Conservation (phyloP, 2,888 invertebrate genomes). For the Boloria selene region DNA sequence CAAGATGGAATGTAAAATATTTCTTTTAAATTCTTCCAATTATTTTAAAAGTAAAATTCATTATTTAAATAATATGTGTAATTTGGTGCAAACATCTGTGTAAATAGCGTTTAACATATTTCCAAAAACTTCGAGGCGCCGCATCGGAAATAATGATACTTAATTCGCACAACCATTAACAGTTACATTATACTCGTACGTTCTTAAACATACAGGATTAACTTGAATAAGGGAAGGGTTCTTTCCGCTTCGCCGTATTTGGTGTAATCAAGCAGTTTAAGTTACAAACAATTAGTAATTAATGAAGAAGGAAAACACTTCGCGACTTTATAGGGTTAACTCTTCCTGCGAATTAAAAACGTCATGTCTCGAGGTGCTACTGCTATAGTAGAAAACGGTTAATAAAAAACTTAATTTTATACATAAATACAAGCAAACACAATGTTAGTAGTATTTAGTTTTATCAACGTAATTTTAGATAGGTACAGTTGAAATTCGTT, state of each 20-base stretch:
- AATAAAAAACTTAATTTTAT: no score
- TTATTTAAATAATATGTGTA: no score
- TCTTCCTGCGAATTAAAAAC: slow-evolving; percentile 14
- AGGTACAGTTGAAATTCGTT: no score
- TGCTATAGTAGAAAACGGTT: background rate
- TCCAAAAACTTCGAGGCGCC: background rate
- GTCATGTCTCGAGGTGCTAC: slow-evolving; percentile 18
- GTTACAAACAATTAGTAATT: slow-evolving; percentile 24
- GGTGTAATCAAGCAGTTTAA: slow-evolving; percentile 21
- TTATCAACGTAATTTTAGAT: no score
- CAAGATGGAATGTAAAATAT: no score
- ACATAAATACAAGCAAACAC: no score
- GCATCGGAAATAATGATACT: background rate
- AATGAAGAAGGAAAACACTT: slow-evolving; percentile 8
- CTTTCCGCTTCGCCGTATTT: slow-evolving; percentile 17
- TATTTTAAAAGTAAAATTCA: no score
- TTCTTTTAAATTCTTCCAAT: no score
- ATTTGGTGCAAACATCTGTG: slow-evolving; percentile 1
- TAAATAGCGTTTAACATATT: slow-evolving; percentile 7
- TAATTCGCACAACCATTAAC: background rate
- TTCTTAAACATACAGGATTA: slow-evolving; percentile 17
- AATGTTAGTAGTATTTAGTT: no score
- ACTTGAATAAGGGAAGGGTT: slow-evolving; percentile 11
- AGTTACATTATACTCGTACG: slow-evolving; percentile 5
- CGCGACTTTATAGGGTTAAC: slow-evolving; percentile 14